Evolutionary conservation across 1,140 invertebrate genomes (phyloP).

Genomic region (Macrobrachium rosenbergii): DNA sequence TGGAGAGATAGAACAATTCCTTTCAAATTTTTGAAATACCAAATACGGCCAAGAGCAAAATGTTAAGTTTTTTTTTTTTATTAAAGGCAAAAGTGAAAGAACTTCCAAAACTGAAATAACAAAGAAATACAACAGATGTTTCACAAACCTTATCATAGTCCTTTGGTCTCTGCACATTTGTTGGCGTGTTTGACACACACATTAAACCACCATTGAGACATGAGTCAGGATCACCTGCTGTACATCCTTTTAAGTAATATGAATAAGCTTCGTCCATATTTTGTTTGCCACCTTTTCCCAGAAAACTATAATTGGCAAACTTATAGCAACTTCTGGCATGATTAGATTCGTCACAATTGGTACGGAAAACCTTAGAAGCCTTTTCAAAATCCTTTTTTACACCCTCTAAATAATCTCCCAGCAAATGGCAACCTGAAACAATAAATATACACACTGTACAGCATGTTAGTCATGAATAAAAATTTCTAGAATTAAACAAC

Average conservation of each 20-base stretch:
- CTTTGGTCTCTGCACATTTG: slow-evolving; percentile 62
- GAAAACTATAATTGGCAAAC: slow-evolving; percentile 79
- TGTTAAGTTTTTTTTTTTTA: too few species aligned
- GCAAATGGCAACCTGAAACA: slow-evolving; percentile 87
- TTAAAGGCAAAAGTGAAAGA: too few species aligned
- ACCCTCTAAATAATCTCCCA: slow-evolving; percentile 88
- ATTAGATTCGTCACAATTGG: slow-evolving; percentile 87
- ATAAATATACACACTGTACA: slow-evolving; percentile 22
- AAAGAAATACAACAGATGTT: too few species aligned
- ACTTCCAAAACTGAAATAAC: too few species aligned
- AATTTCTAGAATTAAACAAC: slow-evolving; percentile 45
- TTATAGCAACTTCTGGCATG: slow-evolving; percentile 88
- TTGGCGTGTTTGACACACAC: slow-evolving; percentile 71
- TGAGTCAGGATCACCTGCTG: slow-evolving; percentile 77
- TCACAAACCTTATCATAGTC: slow-evolving; percentile 67
- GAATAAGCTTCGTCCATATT: slow-evolving; percentile 73
- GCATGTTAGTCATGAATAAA: slow-evolving; percentile 9
- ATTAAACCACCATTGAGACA: slow-evolving; percentile 85
- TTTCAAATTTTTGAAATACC: too few species aligned
- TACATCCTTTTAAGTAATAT: slow-evolving; percentile 86
- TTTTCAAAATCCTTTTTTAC: slow-evolving; percentile 84
- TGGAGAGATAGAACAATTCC: too few species aligned
- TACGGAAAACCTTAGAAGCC: slow-evolving; percentile 83
- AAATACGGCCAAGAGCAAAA: too few species aligned
- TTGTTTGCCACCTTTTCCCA: slow-evolving; percentile 69